These are phyloP conservation scores for Rhopalosiphum maidis DNA, from an alignment of 1,140 invertebrate species.

Conservation along the genomic window DNA sequence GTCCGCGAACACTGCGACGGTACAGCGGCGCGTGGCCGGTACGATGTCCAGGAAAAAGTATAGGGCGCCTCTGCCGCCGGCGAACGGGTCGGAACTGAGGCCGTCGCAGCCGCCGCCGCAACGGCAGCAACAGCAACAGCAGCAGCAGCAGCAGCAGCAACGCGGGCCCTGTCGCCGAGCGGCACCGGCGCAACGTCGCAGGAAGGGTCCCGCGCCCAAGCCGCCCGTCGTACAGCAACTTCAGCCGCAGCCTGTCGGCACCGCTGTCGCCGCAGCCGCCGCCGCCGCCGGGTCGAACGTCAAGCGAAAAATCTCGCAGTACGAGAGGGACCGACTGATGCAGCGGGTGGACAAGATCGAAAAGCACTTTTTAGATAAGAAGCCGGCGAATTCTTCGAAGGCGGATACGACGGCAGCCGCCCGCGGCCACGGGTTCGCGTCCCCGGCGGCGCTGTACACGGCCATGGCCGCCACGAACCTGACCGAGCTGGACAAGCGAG, in stretches of 20 bases:
- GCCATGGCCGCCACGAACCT: slow-evolving; percentile 45
- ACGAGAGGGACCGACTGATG: slow-evolving; percentile 26
- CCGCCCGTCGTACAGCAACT: not conserved
- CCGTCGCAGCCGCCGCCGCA: not conserved
- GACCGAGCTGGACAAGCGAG: slow-evolving; percentile 39
- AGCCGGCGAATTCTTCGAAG: not conserved
- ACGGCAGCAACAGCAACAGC: not conserved
- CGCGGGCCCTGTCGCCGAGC: not conserved
- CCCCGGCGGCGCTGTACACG: slow-evolving; percentile 5
- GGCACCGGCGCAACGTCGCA: not conserved
- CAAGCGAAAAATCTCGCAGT: not conserved
- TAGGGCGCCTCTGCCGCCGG: slow-evolving; percentile 29
- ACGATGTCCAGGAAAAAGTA: slow-evolving; percentile 37
- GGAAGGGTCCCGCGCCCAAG: slow-evolving; percentile 21
- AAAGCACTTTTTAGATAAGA: slow-evolving; percentile 7
- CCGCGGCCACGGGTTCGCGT: not conserved
- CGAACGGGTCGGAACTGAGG: not conserved
- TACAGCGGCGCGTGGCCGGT: not conserved
- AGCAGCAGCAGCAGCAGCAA: not conserved
- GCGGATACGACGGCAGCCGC: not conserved
- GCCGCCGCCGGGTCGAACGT: not conserved
- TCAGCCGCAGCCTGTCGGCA: not conserved
- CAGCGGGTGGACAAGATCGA: slow-evolving; percentile 50
- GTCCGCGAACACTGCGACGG: not conserved
- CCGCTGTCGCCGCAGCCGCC: not conserved